Conservation (phyloP, 2,888 invertebrate species). For the Pyralis farinalis region DNA sequence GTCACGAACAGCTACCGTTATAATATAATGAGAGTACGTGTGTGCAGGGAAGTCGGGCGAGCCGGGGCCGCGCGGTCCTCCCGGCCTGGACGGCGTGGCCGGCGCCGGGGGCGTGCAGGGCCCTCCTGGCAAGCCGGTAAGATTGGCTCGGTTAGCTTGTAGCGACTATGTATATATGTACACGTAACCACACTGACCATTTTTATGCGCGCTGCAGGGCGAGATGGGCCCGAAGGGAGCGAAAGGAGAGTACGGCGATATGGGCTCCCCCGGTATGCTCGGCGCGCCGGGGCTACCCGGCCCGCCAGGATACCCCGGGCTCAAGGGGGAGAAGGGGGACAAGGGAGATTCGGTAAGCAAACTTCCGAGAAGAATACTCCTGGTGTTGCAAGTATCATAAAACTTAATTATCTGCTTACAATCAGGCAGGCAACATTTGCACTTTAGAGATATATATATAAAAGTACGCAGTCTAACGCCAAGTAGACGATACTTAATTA, state of each 20-base stretch:
- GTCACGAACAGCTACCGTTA: too few species aligned
- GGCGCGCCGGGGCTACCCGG: conserved; percentile 94
- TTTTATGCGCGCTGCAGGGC: conserved; percentile 81
- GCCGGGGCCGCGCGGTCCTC: conserved; percentile 86
- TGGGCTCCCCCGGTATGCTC: conserved; percentile 96
- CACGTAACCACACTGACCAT: too few species aligned
- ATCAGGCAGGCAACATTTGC: too few species aligned
- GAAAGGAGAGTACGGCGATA: conserved; percentile 94
- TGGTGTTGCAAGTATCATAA: too few species aligned
- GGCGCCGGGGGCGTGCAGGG: conserved; percentile 93
- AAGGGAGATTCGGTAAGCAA: conserved; percentile 96
- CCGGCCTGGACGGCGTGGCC: conserved; percentile 87
- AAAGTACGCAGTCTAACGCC: too few species aligned
- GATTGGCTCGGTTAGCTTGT: too few species aligned
- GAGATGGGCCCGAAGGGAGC: conserved; percentile 92
- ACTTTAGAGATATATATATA: too few species aligned
- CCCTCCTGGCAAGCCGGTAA: conserved; percentile 90
- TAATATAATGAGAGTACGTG: too few species aligned
- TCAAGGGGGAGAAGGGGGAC: conserved; percentile 95
- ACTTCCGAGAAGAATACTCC: too few species aligned
- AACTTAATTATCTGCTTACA: too few species aligned
- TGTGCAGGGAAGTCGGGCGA: conserved; percentile 86
- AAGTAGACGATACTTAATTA: too few species aligned
- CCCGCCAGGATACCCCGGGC: conserved; percentile 92
- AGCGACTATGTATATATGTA: too few species aligned